Evolutionary conservation across 2,797 vertebrate species (phyloP).

Genomic region (Allochrocebus solatus): DNA sequence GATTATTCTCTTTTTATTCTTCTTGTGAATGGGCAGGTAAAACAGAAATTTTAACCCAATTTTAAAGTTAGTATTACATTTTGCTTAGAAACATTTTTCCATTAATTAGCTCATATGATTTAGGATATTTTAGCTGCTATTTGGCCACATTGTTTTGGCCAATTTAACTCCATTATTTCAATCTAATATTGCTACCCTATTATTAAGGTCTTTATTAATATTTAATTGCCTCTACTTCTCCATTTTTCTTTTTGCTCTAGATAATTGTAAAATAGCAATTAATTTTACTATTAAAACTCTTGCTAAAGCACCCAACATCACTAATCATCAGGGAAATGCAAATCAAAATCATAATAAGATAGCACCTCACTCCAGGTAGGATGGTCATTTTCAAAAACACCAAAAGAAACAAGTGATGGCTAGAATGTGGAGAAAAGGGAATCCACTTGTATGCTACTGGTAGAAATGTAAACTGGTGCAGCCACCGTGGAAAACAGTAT

Average conservation of each 20-base stretch:
- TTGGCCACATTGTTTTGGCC: neutral
- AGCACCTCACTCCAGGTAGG: neutral
- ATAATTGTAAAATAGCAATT: neutral
- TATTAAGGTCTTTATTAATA: neutral
- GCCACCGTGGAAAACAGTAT: neutral
- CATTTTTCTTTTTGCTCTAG: neutral
- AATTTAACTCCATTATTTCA: constrained; percentile 5
- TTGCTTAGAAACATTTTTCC: constrained; percentile 15
- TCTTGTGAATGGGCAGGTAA: neutral
- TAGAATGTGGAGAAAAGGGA: neutral
- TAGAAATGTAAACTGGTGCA: neutral
- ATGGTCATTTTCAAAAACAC: neutral
- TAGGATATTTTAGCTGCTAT: constrained; percentile 4
- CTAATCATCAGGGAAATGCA: neutral
- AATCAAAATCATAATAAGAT: neutral
- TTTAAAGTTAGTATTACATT: neutral
- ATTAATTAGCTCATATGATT: constrained; percentile 5
- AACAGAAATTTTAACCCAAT: neutral
- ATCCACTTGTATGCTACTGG: neutral
- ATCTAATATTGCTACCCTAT: neutral
- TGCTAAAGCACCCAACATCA: neutral
- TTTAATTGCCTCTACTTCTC: neutral
- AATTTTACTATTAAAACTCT: constrained; percentile 14
- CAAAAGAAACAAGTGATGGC: neutral
- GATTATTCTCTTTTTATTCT: neutral